These are phyloP conservation scores for Philonicus albiceps DNA, from an alignment of 2,888 invertebrate species.

Conservation along the genomic window DNA sequence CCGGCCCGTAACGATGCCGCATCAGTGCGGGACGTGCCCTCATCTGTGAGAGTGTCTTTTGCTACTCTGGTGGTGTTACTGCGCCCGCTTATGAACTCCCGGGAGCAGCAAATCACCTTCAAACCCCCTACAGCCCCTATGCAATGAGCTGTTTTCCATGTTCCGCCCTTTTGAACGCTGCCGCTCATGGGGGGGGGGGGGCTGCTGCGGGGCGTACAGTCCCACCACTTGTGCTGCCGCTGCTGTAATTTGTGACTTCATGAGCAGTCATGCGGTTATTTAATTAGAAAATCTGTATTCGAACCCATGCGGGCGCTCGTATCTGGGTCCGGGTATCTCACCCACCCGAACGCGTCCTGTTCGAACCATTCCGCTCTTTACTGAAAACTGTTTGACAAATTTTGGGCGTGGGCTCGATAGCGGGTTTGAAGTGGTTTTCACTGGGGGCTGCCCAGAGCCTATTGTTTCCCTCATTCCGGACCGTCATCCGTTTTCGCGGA, in stretches of 20 bases:
- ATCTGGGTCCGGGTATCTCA: background rate
- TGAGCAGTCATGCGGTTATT: constrained; percentile 27
- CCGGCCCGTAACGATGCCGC: background rate
- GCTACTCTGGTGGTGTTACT: background rate
- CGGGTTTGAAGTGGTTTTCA: background rate
- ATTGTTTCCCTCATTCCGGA: background rate
- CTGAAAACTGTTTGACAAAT: constrained; percentile 7
- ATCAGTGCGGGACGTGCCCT: background rate
- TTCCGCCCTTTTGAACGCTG: background rate
- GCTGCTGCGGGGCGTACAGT: background rate
- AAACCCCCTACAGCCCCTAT: background rate
- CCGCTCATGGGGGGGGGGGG: background rate
- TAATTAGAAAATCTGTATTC: constrained; percentile 24
- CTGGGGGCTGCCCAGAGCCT: background rate
- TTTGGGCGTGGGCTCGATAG: background rate
- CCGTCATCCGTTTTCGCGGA: background rate
- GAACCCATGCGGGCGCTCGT: background rate
- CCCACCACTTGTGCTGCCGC: background rate
- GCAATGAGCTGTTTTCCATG: constrained; percentile 6
- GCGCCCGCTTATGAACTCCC: background rate
- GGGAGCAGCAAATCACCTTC: background rate
- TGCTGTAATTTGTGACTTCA: constrained; percentile 6
- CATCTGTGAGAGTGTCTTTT: background rate
- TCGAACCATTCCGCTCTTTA: background rate
- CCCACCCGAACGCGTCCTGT: background rate